Evolutionary conservation across 2,113 vertebrate species (phyloP).

Genomic region (Dipodomys spectabilis): DNA sequence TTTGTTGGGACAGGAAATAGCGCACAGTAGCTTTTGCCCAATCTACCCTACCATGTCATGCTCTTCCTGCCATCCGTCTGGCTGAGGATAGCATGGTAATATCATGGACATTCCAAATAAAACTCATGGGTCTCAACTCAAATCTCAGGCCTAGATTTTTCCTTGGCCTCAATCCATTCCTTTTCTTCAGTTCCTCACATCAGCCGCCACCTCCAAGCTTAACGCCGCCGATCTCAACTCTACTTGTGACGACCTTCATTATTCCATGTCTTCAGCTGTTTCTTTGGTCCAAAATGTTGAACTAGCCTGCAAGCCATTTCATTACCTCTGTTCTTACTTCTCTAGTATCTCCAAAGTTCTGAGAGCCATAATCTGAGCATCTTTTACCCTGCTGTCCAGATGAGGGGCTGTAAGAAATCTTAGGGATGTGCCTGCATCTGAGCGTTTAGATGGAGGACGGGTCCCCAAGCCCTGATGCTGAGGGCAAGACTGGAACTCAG

Average conservation of each 20-base stretch:
- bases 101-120: too few relatives aligned
- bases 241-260: fast-evolving
- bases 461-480: not conserved
- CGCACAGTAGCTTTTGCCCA: too few relatives aligned
- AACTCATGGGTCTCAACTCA: too few relatives aligned
- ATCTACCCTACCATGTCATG: too few relatives aligned
- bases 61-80: too few relatives aligned
- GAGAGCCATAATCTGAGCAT: fast-evolving
- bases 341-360: not conserved
- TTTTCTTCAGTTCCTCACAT: fast-evolving
- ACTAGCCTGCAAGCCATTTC: not conserved
- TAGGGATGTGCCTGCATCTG: not conserved
- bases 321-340: fast-evolving
- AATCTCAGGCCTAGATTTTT: too few relatives aligned
- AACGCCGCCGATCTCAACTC: not conserved
- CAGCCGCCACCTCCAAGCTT: too few relatives aligned
- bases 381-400: not conserved
- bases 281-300: not conserved
- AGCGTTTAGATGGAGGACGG: not conserved
- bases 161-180: too few relatives aligned
- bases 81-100: too few relatives aligned
- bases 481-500: fast-evolving
- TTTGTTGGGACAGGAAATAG: too few relatives aligned
- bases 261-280: not conserved
- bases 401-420: fast-evolving